Percentiles rank a stretch among this genome's conserved stretches.
phyloP scores from a whole-genome alignment of 2,797 vertebrate genomes.

The Squalus acanthias region DNA sequence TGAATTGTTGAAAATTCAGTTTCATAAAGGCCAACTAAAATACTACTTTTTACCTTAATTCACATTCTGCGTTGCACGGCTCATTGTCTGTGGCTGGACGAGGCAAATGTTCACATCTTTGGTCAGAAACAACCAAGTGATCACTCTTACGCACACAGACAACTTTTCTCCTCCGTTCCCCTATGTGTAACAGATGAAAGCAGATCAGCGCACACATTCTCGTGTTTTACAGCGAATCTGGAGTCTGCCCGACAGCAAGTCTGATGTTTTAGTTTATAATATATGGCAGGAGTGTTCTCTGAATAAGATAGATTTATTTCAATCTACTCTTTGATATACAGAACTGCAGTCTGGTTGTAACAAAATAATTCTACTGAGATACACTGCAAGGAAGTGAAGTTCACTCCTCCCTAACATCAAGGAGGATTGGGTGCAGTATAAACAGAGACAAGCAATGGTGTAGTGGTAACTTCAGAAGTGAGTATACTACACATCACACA shows the following conservation, averaged over 20 bases:
- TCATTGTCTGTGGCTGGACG: conserved; percentile 61
- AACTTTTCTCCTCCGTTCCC: conserved; percentile 69
- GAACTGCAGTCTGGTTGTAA: background rate
- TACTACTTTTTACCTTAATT: conserved; percentile 73
- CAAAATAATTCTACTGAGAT: background rate
- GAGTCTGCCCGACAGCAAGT: background rate
- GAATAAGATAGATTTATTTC: background rate
- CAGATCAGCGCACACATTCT: background rate
- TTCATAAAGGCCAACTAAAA: background rate
- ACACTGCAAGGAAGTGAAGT: background rate
- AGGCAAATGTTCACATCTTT: conserved; percentile 76
- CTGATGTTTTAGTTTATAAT: background rate
- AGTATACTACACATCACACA: background rate
- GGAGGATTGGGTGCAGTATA: background rate
- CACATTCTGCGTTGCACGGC: conserved; percentile 81
- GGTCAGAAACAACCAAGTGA: conserved; percentile 73
- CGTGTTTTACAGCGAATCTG: background rate
- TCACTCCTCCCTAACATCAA: too few relatives aligned
- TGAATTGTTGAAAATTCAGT: background rate
- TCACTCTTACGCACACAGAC: conserved; percentile 79
- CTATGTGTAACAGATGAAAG: conserved; percentile 52
- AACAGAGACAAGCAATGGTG: background rate
- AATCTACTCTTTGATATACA: background rate
- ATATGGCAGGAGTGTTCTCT: background rate
- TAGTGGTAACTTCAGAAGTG: background rate